Base-by-base conservation (phyloP, 2,797 vertebrate genomes). In the Enteromius trimaculatus region DNA sequence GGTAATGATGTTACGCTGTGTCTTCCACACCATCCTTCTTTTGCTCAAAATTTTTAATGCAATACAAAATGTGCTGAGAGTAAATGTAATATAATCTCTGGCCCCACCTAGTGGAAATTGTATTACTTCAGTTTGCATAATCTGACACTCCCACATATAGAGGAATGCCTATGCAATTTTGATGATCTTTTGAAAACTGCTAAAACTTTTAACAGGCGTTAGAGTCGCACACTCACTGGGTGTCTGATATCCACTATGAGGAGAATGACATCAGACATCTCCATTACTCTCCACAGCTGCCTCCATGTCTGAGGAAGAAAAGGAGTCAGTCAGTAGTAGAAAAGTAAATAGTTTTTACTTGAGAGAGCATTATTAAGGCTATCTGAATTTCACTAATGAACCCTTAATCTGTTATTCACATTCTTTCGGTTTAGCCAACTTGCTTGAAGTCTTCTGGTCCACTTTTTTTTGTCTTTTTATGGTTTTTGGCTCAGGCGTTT, bases 261-360 rank as follows among this genome's bases (percentile, higher is more conserved):
- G 47, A 99, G 92, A 75, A 98, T 86, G 37, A 98, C 82, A 66
- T 99, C 97, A 0, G 97, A 98, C 97, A 99, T 99, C 88, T 99
- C 97, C 79, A 98, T 88, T 55, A 98, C 97, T 77, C 97, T 93
- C 97, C 97, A 99, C 7, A 99, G 92, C 89, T 99, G 97, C 81
- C 97, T 95, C 97, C 97, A 99, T 0, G 97, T 99, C 97, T 98
- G 87, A 26, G 85, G 70, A 78, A 88, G 64, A 82, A 3, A 37
- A 23, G 70, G 16, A 71, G 11, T 65, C 5, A 77, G 62, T 4
- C 19, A 77, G 34, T 75, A 26, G 23, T 7, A 34, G 1, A 31
- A 78, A 37, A 23, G 10, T 13, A 64, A 2, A 51, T 39, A 62
- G 55, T n/a, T 47, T 37, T 62, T 53, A 69, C 29, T 60, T n/a